Evolutionary conservation across 2,888 invertebrate species (phyloP), one percentile per base, ranked within the genome.

Genomic region (Epistrophella euchroma): DNA sequence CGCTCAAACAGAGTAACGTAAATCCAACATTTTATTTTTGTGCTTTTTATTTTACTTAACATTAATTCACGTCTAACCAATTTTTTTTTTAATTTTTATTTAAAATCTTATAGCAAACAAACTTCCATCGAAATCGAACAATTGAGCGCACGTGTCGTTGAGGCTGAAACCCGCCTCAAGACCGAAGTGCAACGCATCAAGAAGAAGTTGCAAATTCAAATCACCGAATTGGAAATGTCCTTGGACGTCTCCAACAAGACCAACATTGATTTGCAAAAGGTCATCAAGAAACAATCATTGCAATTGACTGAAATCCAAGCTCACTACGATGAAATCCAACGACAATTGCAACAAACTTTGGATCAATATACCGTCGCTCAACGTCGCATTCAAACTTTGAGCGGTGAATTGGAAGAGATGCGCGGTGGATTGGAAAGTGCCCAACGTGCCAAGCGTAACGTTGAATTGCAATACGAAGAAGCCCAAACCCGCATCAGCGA

Each of bases 131-230:
- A 99, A 94, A 98, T 99, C 92, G 98, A 98, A 94, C 97, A 98
- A 93, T 94, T 98, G 93, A 97, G 94, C 93, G 97, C 98, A 90
- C 98, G 98, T 90, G 97, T 99, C 89, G 97, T 98, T 88, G 98
- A 99, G 92, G 98, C 98, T 88, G 98, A 99, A 94, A 98, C 97
- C 89, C 97, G 96, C 93, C 94, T 99, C 93, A 98, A 98, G 95
- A 96, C 98, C 90, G 98, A 99, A 93, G 97, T 99, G 78, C 95
- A 96, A 89, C 97, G 98, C 93, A 97, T 99, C 94, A 98, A 98
- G 96, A 99, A 99, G 98, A 99, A 99, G 97, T 94, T 98, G 93
- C 98, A 98, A 94, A 97, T 98, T 92, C 98, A 98, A 92, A 98
- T 99, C 93, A 98, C 98, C 90, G 98, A 99, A 93, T 94, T 99